These are phyloP conservation scores for Erinaceus europaeus DNA, from an alignment of 2,113 vertebrate genomes.

Conservation along the genomic window DNA sequence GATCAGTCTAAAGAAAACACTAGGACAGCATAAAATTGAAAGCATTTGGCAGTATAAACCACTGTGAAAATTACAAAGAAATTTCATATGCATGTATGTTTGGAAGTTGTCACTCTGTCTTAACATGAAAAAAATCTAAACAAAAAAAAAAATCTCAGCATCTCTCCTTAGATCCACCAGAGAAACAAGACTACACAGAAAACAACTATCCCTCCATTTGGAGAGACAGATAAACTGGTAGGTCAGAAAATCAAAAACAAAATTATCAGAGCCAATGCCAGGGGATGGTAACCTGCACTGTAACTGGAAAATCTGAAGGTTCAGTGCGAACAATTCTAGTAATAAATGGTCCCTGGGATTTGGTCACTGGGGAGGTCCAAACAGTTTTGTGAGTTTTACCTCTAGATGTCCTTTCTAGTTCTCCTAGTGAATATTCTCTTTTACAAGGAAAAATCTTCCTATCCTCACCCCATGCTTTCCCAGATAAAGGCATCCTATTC, in stretches of 20 bases:
- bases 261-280: background rate
- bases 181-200: background rate
- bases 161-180: background rate
- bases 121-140: background rate
- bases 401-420: background rate
- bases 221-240: background rate
- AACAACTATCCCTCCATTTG: background rate
- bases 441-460: background rate
- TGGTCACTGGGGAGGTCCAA: accelerated
- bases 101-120: background rate
- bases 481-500: background rate
- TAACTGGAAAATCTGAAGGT: background rate
- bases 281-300: background rate
- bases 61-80: background rate
- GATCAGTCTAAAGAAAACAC: background rate
- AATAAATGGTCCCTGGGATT: background rate
- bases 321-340: background rate
- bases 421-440: background rate
- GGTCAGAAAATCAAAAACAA: background rate
- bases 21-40: background rate
- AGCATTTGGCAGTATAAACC: background rate
- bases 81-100: background rate
- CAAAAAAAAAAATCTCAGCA: background rate
- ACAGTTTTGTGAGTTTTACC: background rate
- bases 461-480: too few relatives aligned